Base-by-base conservation (phyloP, 2,113 vertebrate species). In the Podarcis cretensis region DNA sequence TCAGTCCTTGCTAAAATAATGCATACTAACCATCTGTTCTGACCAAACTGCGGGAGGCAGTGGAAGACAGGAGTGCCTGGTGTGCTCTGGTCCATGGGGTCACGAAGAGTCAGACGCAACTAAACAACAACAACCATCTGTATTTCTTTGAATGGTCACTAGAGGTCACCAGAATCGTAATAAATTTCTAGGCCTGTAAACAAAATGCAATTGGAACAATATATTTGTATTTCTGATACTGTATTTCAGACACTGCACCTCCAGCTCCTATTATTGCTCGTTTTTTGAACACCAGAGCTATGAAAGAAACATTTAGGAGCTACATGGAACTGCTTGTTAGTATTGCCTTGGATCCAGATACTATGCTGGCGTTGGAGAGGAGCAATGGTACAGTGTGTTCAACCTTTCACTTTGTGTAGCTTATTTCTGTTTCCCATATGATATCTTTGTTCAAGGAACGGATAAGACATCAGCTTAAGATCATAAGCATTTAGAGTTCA, bases 281-380 rank as follows among this genome's bases (percentile, higher is more conserved):
- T 5, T 97, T 98, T 94, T 97, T 99, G 91, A 99, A 98, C 94
- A 99, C 98, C 68, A 97, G 98, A 95, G 98, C 98, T 82, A 99
- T 99, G 98, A 99, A 99, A 94, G 99, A 99, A 87, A 99, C 98
- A 27, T 99, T 99, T 93, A 99, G 96, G 95, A 98, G 98, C 96
- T 99, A 98, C 81, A 97, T 99, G 96, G 99, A 99, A 92, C 96
- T 99, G 91, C 98, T 99, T 73, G 97, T 99, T 94, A 98, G 98
- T 91, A 95, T 99, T 87, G 98, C 98, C 88, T 95, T 99, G 95
- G 98, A 99, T 32, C 97, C 98, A 85, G 98, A 99, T 89, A 97
- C 98, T 83, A 97, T 99, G 97, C 97, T 97, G 68, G 97, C 98
- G 35, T 96, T 99, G 86, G 99, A 99, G 96, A 98, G 97, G 94